Evolutionary conservation across 2,888 invertebrate species (phyloP).

Genomic region (Orchesellides sinensis): DNA sequence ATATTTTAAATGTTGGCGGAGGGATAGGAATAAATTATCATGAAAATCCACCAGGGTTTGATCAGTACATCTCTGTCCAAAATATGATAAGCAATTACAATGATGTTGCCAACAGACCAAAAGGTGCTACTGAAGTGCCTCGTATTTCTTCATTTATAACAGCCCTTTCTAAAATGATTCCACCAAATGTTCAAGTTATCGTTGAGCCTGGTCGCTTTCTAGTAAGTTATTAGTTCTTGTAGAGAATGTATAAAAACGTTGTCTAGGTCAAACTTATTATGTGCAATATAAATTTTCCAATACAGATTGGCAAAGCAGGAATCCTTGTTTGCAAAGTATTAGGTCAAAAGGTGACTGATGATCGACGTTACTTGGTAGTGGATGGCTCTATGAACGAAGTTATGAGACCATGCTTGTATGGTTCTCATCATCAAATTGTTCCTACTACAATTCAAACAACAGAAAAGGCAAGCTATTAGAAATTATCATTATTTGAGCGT

Average conservation of each 20-base stretch:
- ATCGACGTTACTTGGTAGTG: slow-evolving; percentile 76
- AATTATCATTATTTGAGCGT: no score
- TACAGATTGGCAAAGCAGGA: slow-evolving; percentile 71
- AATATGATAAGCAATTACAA: background rate
- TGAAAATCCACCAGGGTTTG: slow-evolving; percentile 69
- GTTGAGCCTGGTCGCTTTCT: slow-evolving; percentile 78
- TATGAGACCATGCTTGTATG: slow-evolving; percentile 77
- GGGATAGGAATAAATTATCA: slow-evolving; percentile 77
- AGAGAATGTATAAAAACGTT: slow-evolving; percentile 18
- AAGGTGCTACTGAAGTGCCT: no score
- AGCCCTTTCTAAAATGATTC: slow-evolving; percentile 67
- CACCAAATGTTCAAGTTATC: slow-evolving; percentile 75
- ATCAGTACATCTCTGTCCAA: background rate
- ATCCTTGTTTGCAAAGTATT: slow-evolving; percentile 76
- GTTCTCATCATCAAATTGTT: slow-evolving; percentile 77
- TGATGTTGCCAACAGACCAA: background rate
- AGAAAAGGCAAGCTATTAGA: slow-evolving; percentile 4
- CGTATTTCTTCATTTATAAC: slow-evolving; percentile 67
- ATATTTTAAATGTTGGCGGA: slow-evolving; percentile 77
- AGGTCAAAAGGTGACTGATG: slow-evolving; percentile 76
- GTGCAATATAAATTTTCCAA: background rate
- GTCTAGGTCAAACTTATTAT: background rate
- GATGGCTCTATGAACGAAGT: slow-evolving; percentile 78
- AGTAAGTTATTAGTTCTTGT: slow-evolving; percentile 72
- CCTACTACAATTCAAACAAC: slow-evolving; percentile 62